Evolutionary conservation across 2,113 vertebrate genomes (phyloP).

Genomic region (Gymnorhina tibicen): DNA sequence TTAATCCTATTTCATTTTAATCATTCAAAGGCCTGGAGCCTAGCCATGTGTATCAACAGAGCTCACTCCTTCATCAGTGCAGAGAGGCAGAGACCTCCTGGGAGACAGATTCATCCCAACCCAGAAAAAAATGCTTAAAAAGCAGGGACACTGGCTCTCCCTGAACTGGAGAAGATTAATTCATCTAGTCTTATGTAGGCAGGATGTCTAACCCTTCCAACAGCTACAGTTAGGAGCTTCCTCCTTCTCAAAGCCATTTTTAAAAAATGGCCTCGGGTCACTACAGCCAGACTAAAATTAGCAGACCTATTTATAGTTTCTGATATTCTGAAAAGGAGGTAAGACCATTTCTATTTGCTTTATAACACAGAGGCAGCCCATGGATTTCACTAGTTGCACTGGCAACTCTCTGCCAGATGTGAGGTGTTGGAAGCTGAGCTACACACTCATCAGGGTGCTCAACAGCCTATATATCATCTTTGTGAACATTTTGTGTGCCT

Average conservation of each 20-base stretch:
- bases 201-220: background rate
- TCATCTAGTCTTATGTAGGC: rapidly evolving
- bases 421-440: background rate
- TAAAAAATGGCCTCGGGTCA: background rate
- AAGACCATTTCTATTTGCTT: background rate
- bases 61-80: background rate
- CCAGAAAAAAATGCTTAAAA: background rate
- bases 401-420: background rate
- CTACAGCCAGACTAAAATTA: background rate
- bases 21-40: background rate
- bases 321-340: background rate
- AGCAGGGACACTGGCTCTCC: background rate
- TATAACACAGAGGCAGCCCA: background rate
- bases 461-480: background rate
- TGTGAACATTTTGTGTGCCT: background rate
- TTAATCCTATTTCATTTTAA: background rate
- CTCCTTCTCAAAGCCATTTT: background rate
- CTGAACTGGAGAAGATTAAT: background rate
- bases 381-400: background rate
- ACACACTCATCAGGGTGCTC: background rate
- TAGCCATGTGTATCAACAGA: background rate
- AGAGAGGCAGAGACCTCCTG: background rate
- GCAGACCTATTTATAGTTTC: background rate
- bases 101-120: background rate
- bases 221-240: background rate